A percentile compares a stretch with the other conserved stretches of the same genome.
phyloP scores from a whole-genome alignment of 1,140 invertebrate genomes.

The Listronotus bonariensis region DNA sequence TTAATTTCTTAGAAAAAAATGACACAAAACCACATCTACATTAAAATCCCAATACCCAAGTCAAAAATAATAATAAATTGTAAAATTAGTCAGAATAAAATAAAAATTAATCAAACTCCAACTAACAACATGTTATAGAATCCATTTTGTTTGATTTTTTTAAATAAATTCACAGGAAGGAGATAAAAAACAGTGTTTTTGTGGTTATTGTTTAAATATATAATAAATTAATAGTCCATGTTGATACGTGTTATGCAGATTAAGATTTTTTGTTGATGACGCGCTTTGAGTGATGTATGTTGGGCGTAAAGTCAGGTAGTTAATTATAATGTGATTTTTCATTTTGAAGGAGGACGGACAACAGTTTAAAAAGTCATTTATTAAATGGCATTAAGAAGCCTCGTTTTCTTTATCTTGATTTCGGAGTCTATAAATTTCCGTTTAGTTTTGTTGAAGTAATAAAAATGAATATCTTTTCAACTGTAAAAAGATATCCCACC shows the following conservation, averaged over 20 bases:
- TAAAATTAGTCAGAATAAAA: too few relatives aligned
- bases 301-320: slow-evolving; percentile 28
- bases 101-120: too few relatives aligned
- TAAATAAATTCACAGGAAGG: too few relatives aligned
- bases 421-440: slow-evolving; percentile 17
- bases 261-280: slow-evolving; percentile 28
- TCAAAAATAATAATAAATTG: too few relatives aligned
- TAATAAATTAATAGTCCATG: slow-evolving; percentile 7
- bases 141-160: too few relatives aligned
- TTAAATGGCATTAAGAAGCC: slow-evolving; percentile 35
- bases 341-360: slow-evolving; percentile 23
- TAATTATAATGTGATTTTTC: slow-evolving; percentile 37
- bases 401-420: slow-evolving; percentile 26
- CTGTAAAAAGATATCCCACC: too few relatives aligned
- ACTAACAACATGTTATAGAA: too few relatives aligned
- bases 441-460: slow-evolving; percentile 4
- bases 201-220: slow-evolving; percentile 23
- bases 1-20: too few relatives aligned
- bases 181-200: too few relatives aligned
- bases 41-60: too few relatives aligned
- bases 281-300: slow-evolving; percentile 25
- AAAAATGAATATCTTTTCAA: too few relatives aligned
- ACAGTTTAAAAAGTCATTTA: slow-evolving; percentile 35
- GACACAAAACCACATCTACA: too few relatives aligned
- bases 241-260: slow-evolving; percentile 23